Evolutionary conservation across 2,113 vertebrate genomes (phyloP).

Genomic region (Ochotona princeps): DNA sequence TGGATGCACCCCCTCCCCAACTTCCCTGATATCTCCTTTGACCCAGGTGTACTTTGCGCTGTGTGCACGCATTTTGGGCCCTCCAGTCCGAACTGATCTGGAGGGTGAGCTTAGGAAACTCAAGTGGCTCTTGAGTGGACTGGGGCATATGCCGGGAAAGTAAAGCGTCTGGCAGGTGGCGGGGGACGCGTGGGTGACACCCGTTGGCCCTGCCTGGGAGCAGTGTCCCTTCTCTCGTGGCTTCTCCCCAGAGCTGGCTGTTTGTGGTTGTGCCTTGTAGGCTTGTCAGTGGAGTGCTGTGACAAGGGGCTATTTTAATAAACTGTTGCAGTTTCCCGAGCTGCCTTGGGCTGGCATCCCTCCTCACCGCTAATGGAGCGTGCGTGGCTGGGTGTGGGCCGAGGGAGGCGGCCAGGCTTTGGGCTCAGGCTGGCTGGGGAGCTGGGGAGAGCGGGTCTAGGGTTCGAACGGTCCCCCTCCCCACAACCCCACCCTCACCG

Average conservation of each 20-base stretch:
- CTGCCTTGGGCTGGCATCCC: slow-evolving; percentile 68
- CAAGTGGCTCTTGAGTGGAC: background rate
- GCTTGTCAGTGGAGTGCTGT: slow-evolving; percentile 63
- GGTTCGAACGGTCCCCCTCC: no score
- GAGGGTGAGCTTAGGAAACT: slow-evolving; percentile 10
- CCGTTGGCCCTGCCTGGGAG: background rate
- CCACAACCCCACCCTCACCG: no score
- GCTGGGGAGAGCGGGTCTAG: slow-evolving; percentile 4
- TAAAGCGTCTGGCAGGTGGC: background rate
- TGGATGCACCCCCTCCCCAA: no score
- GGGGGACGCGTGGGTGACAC: background rate
- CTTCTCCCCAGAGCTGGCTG: slow-evolving; percentile 55
- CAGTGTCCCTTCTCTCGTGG: background rate
- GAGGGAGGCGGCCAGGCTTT: background rate
- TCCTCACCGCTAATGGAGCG: slow-evolving; percentile 68
- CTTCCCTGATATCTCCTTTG: background rate
- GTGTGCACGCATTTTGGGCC: background rate
- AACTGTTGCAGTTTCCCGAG: slow-evolving; percentile 75
- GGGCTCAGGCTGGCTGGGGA: slow-evolving; percentile 26
- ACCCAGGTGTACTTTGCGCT: background rate
- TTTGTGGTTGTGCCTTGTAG: slow-evolving; percentile 62
- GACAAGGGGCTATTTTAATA: slow-evolving; percentile 81
- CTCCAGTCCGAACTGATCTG: background rate
- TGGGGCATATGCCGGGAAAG: background rate
- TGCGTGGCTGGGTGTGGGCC: slow-evolving; percentile 76